Percentiles rank a stretch among this genome's conserved stretches.
Conservation (phyloP, 2,797 vertebrate genomes). For the Sebastes cheni region DNA sequence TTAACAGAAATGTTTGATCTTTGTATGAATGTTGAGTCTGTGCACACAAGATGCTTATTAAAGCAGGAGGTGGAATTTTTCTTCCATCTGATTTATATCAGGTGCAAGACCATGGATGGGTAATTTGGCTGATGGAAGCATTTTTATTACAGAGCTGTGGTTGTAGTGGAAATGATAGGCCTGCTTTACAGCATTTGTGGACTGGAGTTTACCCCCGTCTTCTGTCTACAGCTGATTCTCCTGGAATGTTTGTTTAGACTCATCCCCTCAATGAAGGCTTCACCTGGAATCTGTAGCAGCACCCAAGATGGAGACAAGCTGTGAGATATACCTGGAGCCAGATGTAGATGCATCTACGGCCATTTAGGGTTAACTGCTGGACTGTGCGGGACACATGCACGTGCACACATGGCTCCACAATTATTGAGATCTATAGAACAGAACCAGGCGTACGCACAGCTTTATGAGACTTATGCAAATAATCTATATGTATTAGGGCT, state of each 20-base stretch:
- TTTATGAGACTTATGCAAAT: neutral
- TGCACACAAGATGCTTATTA: constrained; percentile 78
- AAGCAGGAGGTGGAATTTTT: constrained; percentile 79
- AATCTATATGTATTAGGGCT: no score
- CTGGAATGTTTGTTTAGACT: constrained; percentile 74
- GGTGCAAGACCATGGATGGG: constrained; percentile 74
- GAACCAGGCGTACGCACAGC: neutral
- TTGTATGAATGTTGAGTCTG: constrained; percentile 39
- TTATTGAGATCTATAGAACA: neutral
- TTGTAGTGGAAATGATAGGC: constrained; percentile 76
- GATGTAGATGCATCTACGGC: neutral
- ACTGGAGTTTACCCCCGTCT: constrained; percentile 63
- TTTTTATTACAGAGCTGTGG: constrained; percentile 79
- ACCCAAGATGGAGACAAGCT: constrained; percentile 26
- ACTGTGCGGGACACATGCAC: neutral
- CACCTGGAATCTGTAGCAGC: constrained; percentile 53
- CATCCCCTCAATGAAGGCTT: constrained; percentile 50
- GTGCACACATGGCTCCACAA: neutral
- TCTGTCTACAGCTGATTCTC: constrained; percentile 67
- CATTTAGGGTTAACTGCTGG: neutral
- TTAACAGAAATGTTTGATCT: constrained; percentile 78
- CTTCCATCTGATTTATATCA: constrained; percentile 83
- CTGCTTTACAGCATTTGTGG: constrained; percentile 61
- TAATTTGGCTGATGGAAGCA: constrained; percentile 73
- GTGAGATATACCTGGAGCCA: constrained; percentile 48